These are phyloP conservation scores for Drosophila tani DNA, from an alignment of 1,140 invertebrate species.

Conservation along the genomic window DNA sequence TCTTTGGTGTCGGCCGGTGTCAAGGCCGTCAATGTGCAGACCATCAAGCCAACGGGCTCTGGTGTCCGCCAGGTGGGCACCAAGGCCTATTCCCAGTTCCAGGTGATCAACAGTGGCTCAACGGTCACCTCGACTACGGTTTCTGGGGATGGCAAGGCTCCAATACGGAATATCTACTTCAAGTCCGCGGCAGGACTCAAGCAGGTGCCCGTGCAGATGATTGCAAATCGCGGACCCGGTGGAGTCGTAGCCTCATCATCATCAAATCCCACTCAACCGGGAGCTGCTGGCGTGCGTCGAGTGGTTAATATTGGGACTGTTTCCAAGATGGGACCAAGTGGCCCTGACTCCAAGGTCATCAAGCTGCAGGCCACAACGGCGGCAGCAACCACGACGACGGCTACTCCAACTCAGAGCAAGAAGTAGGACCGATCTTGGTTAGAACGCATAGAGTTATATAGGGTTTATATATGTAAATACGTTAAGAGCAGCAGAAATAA, in stretches of 20 bases:
- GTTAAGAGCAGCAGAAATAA: constrained; percentile 18
- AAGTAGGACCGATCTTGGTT: constrained; percentile 13
- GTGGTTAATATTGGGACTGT: constrained; percentile 56
- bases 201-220: constrained; percentile 59
- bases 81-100: constrained; percentile 61
- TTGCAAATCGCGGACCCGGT: constrained; percentile 46
- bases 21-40: constrained; percentile 56
- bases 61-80: constrained; percentile 51
- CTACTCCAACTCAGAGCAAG: constrained; percentile 6
- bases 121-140: constrained; percentile 10
- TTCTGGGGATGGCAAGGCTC: constrained; percentile 46
- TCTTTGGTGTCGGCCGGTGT: constrained; percentile 17
- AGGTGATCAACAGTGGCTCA: constrained; percentile 51
- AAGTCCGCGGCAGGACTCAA: constrained; percentile 63
- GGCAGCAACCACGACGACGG: neutral
- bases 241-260: neutral
- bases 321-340: constrained; percentile 32
- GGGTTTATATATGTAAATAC: constrained; percentile 31
- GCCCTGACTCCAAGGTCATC: constrained; percentile 42
- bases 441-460: neutral
- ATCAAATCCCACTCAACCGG: constrained; percentile 6
- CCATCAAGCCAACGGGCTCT: constrained; percentile 40
- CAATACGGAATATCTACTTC: constrained; percentile 51
- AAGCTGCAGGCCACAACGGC: constrained; percentile 31
- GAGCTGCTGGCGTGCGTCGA: constrained; percentile 54